Base-by-base conservation (phyloP, 2,797 vertebrate genomes). In the Gymnothorax reevesii region DNA sequence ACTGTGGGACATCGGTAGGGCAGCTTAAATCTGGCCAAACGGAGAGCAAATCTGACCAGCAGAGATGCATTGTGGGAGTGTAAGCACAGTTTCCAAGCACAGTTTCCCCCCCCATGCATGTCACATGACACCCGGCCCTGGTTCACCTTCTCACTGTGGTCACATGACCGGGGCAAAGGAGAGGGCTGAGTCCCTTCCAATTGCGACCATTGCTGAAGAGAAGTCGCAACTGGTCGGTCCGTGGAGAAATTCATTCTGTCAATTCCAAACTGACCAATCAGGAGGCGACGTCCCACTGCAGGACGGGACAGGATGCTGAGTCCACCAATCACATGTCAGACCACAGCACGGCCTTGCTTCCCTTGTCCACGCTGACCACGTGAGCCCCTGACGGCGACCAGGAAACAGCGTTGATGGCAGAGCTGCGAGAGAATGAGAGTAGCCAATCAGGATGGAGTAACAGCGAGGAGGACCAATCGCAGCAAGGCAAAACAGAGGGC, bases 311-410 rank as follows among this genome's bases (percentile, higher is more conserved):
- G 83, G 83, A 79, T 86, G 82, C 79, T 83, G 86, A 2, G 6
- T 55, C 82, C 0, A 55, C 66, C 88, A 85, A 82, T 99, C 95
- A 99, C 82, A 98, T 93, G 75, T 98, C 98, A 0, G 98, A 96
- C 98, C 98, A 99, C 66, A 99, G 94, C 88, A 99, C 97, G 52
- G 97, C 97, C 89, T 95, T 97, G 93, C 96, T 97, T 91, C 97
- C 97, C 89, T 98, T 99, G 95, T 99, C 98, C 94, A 99, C 98
- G 15, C 97, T 99, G 89, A 96, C 95, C 54, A 99, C 97, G 0
- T 96, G 97, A 0, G 94, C 90, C 64, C 98, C 98, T 0, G 97
- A 97, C 0, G 98, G 97, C 0, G 98, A 98, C 98, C 98, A 99
- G 0, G 98, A 96, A 7, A 99, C 98, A 0, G 97, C 96, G 88